These are phyloP conservation scores for Oligia latruncula DNA, from an alignment of 2,888 invertebrate genomes.

Conservation along the genomic window DNA sequence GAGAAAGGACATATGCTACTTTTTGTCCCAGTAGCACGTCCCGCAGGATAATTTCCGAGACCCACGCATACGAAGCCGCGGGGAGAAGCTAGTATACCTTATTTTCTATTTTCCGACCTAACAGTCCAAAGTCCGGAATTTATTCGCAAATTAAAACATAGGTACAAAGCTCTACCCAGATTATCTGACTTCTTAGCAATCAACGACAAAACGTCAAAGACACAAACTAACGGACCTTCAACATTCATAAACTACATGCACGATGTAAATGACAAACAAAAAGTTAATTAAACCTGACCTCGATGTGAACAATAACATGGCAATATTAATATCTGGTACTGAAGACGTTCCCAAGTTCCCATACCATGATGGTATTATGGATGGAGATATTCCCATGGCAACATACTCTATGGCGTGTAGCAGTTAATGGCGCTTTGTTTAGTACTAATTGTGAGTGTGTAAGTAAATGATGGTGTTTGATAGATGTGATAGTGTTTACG, in stretches of 20 bases:
- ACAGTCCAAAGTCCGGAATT: background rate
- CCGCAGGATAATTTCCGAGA: background rate
- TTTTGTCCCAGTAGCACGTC: too few relatives aligned
- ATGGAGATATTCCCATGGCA: constrained; percentile 55
- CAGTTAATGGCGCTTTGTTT: constrained; percentile 58
- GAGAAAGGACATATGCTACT: too few relatives aligned
- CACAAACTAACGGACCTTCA: constrained; percentile 44
- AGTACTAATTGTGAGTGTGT: constrained; percentile 41
- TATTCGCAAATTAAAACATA: too few relatives aligned
- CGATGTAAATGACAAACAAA: constrained; percentile 70
- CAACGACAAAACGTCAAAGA: constrained; percentile 3
- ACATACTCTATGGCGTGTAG: constrained; percentile 33
- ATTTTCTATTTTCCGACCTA: background rate
- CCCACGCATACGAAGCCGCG: background rate
- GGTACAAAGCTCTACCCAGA: background rate
- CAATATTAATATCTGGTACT: constrained; percentile 51
- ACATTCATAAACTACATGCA: constrained; percentile 56
- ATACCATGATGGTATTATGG: constrained; percentile 54
- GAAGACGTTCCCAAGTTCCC: constrained; percentile 75
- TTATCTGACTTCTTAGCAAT: background rate
- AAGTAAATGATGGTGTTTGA: constrained; percentile 26
- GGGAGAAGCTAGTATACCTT: background rate
- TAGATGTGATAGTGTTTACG: constrained; percentile 29
- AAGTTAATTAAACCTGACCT: constrained; percentile 77
- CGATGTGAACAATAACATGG: constrained; percentile 69